Evolutionary conservation across 2,888 invertebrate genomes (phyloP), one percentile per base, ranked within the genome.

Genomic region (Gerris lacustris): DNA sequence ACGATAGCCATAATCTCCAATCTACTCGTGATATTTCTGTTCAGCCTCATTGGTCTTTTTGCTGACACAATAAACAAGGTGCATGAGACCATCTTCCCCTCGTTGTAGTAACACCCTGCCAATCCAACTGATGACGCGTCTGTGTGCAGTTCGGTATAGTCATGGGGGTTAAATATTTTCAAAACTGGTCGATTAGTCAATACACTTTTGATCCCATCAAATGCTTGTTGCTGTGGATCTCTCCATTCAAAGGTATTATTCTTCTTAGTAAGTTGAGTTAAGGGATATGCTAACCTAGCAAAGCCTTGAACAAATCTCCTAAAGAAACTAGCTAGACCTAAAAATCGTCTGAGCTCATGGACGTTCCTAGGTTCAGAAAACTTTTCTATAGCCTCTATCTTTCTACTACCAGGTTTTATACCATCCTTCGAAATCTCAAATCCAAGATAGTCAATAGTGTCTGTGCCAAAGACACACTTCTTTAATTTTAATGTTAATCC

Each of bases 81-180:
- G 55, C 55, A 55, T 55, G 11, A 11, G 55, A 9, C 55, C 55
- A 55, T 55, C 55, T 15, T 55, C 5, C 15, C 55, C 55, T 55
- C 55, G 55, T 55, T 55, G 55, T 55, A 55, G 15, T 15, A 55
- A 55, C 55, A 55, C 55, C 55, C 55, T 55, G 55, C 55, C 55
- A 55, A 15, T 55, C 15, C 55, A 11, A 55, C 15, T 55, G 55
- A 55, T 55, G 55, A 55, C 2, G 55, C 55, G 15, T 55, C 55
- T 5, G 55, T 55, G 15, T 55, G 55, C 5, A 55, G 55, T 15
- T 55, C 55, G 2, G 55, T 55, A 15, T 55, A 55, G 15, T 55
- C 55, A 11, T 55, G 55, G 55, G 55, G 55, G 15, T 55, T 2
- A 55, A 55, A 55, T 55, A 55, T 55, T 15, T 55, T 55, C 15